These are phyloP conservation scores for Tyria jacobaeae DNA, from an alignment of 2,888 invertebrate species.

Conservation along the genomic window DNA sequence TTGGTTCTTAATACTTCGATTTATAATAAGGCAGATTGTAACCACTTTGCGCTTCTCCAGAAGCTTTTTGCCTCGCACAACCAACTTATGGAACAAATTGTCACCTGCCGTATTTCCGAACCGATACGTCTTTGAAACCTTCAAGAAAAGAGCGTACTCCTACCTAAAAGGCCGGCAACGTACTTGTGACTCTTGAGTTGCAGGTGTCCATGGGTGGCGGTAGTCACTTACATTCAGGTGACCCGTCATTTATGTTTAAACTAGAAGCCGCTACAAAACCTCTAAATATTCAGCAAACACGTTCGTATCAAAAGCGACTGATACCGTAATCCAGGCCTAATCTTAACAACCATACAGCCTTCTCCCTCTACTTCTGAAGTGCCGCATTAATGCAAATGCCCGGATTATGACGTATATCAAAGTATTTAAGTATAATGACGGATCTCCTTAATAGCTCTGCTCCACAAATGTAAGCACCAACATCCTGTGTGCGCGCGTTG, in stretches of 20 bases:
- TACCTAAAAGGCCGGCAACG: too few relatives aligned
- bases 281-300: constrained; percentile 4
- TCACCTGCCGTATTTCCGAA: too few relatives aligned
- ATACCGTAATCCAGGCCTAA: constrained; percentile 3
- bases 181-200: too few relatives aligned
- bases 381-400: constrained; percentile 30
- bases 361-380: constrained; percentile 8
- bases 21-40: too few relatives aligned
- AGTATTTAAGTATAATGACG: constrained; percentile 25
- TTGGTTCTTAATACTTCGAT: too few relatives aligned
- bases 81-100: too few relatives aligned
- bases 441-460: constrained; percentile 45
- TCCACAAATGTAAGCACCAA: constrained; percentile 50
- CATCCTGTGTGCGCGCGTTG: constrained; percentile 59
- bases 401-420: constrained; percentile 19
- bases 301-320: background rate
- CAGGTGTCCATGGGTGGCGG: too few relatives aligned
- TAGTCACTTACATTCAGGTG: too few relatives aligned
- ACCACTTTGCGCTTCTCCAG: too few relatives aligned
- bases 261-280: background rate
- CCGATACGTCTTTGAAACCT: too few relatives aligned
- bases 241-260: background rate
- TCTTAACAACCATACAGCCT: background rate
- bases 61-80: too few relatives aligned
- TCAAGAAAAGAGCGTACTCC: too few relatives aligned